Conservation (phyloP, 2,888 invertebrate genomes). For the Drosophila siamana region DNA sequence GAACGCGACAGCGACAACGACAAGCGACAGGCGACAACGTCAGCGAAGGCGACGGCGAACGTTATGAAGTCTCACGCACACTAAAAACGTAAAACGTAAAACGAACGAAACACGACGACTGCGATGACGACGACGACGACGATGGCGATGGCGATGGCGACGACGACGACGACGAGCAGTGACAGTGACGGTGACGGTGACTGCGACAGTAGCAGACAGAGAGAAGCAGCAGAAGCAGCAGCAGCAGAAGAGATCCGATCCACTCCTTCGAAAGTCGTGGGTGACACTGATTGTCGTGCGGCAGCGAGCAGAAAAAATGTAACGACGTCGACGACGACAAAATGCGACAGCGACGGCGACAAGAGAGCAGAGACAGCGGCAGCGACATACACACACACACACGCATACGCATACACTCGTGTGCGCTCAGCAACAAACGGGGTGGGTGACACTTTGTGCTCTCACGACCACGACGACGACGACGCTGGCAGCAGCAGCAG, state of each 20-base stretch:
- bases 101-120: constrained; percentile 20
- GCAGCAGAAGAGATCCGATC: constrained; percentile 64
- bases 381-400: constrained; percentile 15
- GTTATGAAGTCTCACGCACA: constrained; percentile 22
- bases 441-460: constrained; percentile 18
- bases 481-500: constrained; percentile 35
- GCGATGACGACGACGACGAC: constrained; percentile 32
- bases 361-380: constrained; percentile 46
- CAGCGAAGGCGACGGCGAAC: constrained; percentile 15
- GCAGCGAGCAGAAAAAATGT: constrained; percentile 67
- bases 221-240: constrained; percentile 27
- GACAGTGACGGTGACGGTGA: constrained; percentile 32
- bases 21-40: constrained; percentile 10
- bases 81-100: neutral
- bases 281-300: constrained; percentile 83
- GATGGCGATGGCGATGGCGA: constrained; percentile 15
- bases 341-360: constrained; percentile 49
- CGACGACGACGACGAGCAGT: neutral
- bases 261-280: constrained; percentile 83
- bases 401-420: constrained; percentile 26
- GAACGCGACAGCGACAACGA: constrained; percentile 16
- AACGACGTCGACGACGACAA: constrained; percentile 54
- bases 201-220: constrained; percentile 30
- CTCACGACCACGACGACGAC: constrained; percentile 15
- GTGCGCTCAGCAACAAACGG: constrained; percentile 12